phyloP scores from a whole-genome alignment of 1,140 invertebrate species.

The Sinonovacula constricta region DNA sequence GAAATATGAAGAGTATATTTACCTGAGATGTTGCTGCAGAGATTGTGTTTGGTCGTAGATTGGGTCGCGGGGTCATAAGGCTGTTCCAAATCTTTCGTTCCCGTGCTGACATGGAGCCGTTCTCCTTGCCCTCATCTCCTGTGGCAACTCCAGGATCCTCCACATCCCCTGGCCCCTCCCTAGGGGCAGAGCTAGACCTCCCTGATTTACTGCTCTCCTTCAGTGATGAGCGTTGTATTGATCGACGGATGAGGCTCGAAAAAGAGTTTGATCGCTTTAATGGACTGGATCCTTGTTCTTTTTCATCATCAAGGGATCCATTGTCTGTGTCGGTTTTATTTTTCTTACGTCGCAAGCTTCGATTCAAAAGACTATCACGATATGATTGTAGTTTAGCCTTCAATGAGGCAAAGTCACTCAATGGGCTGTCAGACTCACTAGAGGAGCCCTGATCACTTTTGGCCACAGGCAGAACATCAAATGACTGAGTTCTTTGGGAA shows the following conservation, averaged over 20 bases:
- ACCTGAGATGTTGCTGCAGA: constrained; percentile 57
- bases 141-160: too few species aligned
- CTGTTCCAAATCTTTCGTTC: constrained; percentile 56
- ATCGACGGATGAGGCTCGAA: constrained; percentile 48
- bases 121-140: constrained; percentile 43
- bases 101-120: not conserved
- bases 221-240: constrained; percentile 26
- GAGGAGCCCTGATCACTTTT: constrained; percentile 26
- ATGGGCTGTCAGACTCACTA: constrained; percentile 53
- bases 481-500: constrained; percentile 57
- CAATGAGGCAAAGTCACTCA: constrained; percentile 62
- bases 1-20: too few species aligned
- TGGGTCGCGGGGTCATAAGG: constrained; percentile 58
- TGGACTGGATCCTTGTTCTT: constrained; percentile 50
- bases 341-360: constrained; percentile 54
- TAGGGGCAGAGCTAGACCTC: constrained; percentile 14
- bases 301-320: constrained; percentile 20
- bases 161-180: not conserved
- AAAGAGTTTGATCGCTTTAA: constrained; percentile 67
- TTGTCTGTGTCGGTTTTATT: constrained; percentile 40
- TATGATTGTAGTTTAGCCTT: constrained; percentile 74
- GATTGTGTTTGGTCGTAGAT: constrained; percentile 62
- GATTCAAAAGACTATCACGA: constrained; percentile 66
- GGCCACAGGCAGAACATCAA: constrained; percentile 53
- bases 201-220: constrained; percentile 38